Conservation (phyloP, 2,797 vertebrate genomes). For the Labeo calbasu region DNA sequence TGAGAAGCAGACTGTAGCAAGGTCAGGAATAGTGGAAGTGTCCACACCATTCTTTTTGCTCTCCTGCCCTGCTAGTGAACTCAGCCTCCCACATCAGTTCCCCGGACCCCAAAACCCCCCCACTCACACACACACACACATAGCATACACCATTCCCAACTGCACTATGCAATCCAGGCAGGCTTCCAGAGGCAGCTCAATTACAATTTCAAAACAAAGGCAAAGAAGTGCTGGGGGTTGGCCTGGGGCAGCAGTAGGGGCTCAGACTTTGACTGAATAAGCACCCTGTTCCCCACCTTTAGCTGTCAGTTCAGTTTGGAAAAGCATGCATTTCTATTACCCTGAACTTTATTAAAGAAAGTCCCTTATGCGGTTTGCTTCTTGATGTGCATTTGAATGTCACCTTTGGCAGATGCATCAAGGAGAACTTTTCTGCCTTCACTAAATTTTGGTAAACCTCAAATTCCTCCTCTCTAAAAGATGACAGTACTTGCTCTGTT, state of each 20-base stretch:
- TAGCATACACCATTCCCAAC: constrained; percentile 51
- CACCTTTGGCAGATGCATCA: constrained; percentile 33
- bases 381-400: constrained; percentile 34
- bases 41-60: constrained; percentile 79
- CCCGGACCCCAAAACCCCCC: neutral
- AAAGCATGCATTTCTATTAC: constrained; percentile 54
- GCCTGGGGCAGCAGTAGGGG: constrained; percentile 64
- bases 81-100: constrained; percentile 66
- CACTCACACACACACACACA: constrained; percentile 30
- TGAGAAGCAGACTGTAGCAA: constrained; percentile 59
- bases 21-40: constrained; percentile 70
- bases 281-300: constrained; percentile 66
- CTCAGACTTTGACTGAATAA: constrained; percentile 62
- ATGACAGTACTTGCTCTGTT: constrained; percentile 14
- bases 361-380: constrained; percentile 42
- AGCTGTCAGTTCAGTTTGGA: constrained; percentile 59
- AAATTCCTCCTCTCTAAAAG: constrained; percentile 25
- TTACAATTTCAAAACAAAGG: constrained; percentile 85
- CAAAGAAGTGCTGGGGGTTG: constrained; percentile 64
- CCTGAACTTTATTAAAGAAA: constrained; percentile 49
- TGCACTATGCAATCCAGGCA: constrained; percentile 62
- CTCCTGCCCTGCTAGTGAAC: constrained; percentile 89
- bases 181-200: constrained; percentile 76
- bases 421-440: neutral
- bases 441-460: constrained; percentile 26